These are phyloP conservation scores for Enteromius unitaeniatus DNA, from an alignment of 2,797 vertebrate genomes.

Conservation along the genomic window DNA sequence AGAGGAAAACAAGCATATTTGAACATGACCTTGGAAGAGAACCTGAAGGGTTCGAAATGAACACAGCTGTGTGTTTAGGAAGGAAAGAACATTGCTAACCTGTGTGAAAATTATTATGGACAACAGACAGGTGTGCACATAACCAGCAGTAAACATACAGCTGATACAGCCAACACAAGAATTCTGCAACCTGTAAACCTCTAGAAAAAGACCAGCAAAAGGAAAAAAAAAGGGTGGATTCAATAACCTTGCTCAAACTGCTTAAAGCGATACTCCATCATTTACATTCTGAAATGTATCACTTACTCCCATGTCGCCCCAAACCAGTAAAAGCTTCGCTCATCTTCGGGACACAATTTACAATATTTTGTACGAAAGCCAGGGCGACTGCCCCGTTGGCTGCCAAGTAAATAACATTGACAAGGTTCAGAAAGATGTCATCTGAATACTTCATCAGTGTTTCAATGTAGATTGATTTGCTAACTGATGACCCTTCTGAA, in stretches of 20 bases:
- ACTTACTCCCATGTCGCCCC: too few relatives aligned
- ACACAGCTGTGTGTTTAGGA: not conserved
- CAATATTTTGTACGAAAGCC: too few relatives aligned
- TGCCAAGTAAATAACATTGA: too few relatives aligned
- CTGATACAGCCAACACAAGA: not conserved
- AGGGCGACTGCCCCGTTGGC: too few relatives aligned
- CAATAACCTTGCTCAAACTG: not conserved
- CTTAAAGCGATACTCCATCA: too few relatives aligned
- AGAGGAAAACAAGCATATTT: constrained; percentile 19
- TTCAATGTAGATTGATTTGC: not conserved
- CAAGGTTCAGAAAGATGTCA: too few relatives aligned
- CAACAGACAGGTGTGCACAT: not conserved
- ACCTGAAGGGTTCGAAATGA: constrained; percentile 5
- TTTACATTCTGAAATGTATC: too few relatives aligned
- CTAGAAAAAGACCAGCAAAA: not conserved
- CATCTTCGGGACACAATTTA: too few relatives aligned
- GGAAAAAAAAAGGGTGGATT: not conserved
- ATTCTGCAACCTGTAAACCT: not conserved
- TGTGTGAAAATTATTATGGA: not conserved
- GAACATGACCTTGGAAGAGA: constrained; percentile 34
- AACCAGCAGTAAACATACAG: not conserved
- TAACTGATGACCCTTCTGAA: not conserved
- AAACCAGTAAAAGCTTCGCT: too few relatives aligned
- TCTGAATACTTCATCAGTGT: too few relatives aligned
- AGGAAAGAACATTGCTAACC: not conserved